phyloP scores from a whole-genome alignment of 2,888 invertebrate genomes.

The Chalcosyrphus nemorum region DNA sequence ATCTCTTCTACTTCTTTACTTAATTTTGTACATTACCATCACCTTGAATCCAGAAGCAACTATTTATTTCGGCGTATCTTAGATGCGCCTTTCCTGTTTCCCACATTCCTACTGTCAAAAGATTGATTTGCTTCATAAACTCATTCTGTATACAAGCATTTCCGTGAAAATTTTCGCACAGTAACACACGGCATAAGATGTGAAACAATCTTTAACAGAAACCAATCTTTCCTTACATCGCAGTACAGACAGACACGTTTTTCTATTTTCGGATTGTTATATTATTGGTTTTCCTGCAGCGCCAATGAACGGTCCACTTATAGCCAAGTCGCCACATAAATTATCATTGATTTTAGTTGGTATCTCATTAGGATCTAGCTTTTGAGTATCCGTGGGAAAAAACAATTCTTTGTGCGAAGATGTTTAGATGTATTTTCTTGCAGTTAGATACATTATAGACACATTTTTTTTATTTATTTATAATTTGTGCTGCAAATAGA shows the following conservation, averaged over 20 bases:
- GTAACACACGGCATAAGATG: neutral
- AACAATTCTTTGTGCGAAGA: constrained; percentile 5
- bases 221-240: neutral
- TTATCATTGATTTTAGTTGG: constrained; percentile 67
- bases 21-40: no score
- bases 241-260: constrained; percentile 46
- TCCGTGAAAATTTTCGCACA: constrained; percentile 23
- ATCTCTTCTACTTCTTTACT: no score
- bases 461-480: neutral
- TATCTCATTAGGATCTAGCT: constrained; percentile 64
- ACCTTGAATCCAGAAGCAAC: no score
- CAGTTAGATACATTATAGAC: neutral
- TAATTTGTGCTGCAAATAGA: neutral
- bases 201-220: neutral
- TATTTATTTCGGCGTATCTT: no score
- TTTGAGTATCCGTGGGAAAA: constrained; percentile 52
- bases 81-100: neutral
- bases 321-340: constrained; percentile 64
- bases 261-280: constrained; percentile 62
- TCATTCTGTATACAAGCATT: neutral
- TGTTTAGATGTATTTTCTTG: neutral
- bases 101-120: neutral
- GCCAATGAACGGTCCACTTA: constrained; percentile 36
- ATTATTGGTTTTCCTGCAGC: constrained; percentile 20
- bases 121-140: neutral